Base-by-base conservation (phyloP, 1,140 invertebrate genomes). In the Ylistrum balloti region DNA sequence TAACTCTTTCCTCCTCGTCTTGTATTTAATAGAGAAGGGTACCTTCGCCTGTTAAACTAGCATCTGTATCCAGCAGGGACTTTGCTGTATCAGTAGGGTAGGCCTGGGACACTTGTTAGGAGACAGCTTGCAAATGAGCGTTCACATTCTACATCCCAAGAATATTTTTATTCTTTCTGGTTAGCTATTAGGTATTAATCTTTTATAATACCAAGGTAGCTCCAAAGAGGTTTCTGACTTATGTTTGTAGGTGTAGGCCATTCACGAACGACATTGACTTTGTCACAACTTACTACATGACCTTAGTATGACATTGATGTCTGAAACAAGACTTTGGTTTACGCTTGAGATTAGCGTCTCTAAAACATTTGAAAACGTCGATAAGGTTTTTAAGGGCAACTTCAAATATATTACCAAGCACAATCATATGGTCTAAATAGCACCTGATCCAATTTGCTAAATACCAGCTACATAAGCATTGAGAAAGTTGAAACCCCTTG, bases 51-150 rank as follows among this genome's bases (percentile, higher is more conserved):
- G 48, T 28, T 28, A 90, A 88, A 74, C 91, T 92, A n/a, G 90
- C 93, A 88, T 93, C 93, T 33, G 90, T 91, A 41, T 93, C 92
- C 28, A 94, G 22, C 33, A 93, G 91, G 89, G 92, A 93, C 9
- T 48, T 45, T 33, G 32, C 86, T 17, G 88, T 88, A 7, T 33
- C 32, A 22, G 86, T 74, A 7, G 92, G 92, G 74, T 87, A 92
- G 90, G 11, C 93, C 41, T 28, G 93, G 93, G n/a, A 86, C 85
- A 33, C 48, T 45, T 35, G 85, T 88, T 34, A 88, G 28, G 33
- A 88, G 35, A 35, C 34, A 28, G 13, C 28, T 45, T n/a, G 88
- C 87, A 88, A 89, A 90, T 0, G 88, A 33, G 28, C 87, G 15
- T 56, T 87, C 33, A 33, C 85, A 86, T 20, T 87, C 33, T 20